Conservation (phyloP, 2,888 invertebrate species). For the Cerastis rubricosa region DNA sequence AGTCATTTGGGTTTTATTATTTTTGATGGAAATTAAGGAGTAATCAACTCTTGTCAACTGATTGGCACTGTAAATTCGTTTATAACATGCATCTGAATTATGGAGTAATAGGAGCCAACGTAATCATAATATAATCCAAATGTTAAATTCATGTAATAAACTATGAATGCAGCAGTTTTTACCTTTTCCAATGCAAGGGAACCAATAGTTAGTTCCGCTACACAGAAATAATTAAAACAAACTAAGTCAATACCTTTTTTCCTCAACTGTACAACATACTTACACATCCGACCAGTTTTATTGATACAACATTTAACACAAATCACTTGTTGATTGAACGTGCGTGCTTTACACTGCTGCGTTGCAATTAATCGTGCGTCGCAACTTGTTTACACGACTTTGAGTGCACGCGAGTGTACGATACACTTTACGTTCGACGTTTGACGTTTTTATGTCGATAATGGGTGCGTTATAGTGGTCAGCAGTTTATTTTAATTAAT, state of each 20-base stretch:
- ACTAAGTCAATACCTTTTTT: conserved; percentile 33
- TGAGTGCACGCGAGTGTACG: conserved; percentile 74
- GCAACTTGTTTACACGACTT: conserved; percentile 76
- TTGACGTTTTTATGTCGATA: conserved; percentile 69
- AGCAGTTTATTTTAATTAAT: conserved; percentile 63
- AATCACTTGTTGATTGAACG: conserved; percentile 79
- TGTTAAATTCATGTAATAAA: not conserved
- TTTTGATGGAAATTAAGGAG: conserved; percentile 49
- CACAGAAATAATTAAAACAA: conserved; percentile 21
- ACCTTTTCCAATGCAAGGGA: not conserved
- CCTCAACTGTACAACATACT: conserved; percentile 52
- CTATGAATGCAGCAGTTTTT: not conserved
- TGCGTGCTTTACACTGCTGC: conserved; percentile 73
- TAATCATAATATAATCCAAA: too few species aligned
- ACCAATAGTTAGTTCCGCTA: conserved; percentile 27
- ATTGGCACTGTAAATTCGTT: conserved; percentile 10
- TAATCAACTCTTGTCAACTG: conserved; percentile 26
- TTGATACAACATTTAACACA: conserved; percentile 77
- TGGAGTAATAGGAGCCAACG: not conserved
- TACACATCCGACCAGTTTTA: conserved; percentile 71
- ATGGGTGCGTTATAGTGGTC: conserved; percentile 63
- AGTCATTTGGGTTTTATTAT: conserved; percentile 54
- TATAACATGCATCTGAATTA: conserved; percentile 1
- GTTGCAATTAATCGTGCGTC: conserved; percentile 74
- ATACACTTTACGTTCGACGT: conserved; percentile 64